phyloP scores from a whole-genome alignment of 2,797 vertebrate genomes.

The Microctenopoma stevenorrisi region DNA sequence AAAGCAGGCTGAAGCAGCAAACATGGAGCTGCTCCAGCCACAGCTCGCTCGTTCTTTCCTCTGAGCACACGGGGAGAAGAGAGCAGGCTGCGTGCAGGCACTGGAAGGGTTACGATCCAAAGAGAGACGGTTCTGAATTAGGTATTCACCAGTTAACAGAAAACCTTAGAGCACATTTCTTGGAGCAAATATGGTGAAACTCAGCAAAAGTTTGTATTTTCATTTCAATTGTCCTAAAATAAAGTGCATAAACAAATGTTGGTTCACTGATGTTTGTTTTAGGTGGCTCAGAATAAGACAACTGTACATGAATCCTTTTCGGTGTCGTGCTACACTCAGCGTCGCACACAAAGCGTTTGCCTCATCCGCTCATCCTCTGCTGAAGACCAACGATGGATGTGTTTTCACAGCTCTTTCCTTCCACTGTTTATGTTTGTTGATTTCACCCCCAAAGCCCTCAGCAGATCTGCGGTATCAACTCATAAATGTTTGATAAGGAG shows the following conservation, averaged over 20 bases:
- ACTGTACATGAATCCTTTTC: constrained; percentile 11
- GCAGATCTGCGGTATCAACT: constrained; percentile 68
- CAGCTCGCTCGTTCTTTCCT: constrained; percentile 46
- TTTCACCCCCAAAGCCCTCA: constrained; percentile 66
- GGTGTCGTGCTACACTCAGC: constrained; percentile 17
- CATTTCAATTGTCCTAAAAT: neutral
- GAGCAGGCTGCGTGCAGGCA: constrained; percentile 22
- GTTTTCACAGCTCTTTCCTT: constrained; percentile 61
- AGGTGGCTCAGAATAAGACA: constrained; percentile 1
- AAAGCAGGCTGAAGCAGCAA: constrained; percentile 20
- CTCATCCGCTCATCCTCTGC: constrained; percentile 27
- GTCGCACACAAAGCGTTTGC: constrained; percentile 43
- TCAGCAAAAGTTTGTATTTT: neutral
- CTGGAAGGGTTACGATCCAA: constrained; percentile 14
- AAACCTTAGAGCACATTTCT: neutral
- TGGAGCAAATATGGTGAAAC: neutral
- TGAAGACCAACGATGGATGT: constrained; percentile 34
- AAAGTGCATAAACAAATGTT: neutral
- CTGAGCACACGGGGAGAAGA: constrained; percentile 33
- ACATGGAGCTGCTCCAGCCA: constrained; percentile 62
- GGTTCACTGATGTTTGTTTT: neutral
- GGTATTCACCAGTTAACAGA: too few species aligned
- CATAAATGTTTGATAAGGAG: constrained; percentile 81
- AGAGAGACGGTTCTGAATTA: constrained; percentile 2
- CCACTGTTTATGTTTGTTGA: constrained; percentile 76